A percentile compares a stretch with the other conserved stretches of the same genome.
Evolutionary conservation across 1,140 invertebrate species (phyloP).

Genomic region (Drosophila burlai): DNA sequence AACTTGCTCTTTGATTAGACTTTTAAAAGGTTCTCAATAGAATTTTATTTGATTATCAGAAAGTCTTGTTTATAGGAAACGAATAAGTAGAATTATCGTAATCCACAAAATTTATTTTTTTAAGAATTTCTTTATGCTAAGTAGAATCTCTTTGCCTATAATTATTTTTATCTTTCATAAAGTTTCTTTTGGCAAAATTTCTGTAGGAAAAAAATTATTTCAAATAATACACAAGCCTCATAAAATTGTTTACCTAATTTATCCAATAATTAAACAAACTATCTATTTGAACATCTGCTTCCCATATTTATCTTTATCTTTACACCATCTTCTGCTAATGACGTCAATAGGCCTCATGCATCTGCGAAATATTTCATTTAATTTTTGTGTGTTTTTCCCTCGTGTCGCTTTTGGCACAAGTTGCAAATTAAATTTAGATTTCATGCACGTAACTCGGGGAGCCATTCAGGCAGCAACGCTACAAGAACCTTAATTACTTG

Average conservation of each 20-base stretch:
- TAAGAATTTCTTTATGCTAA: neutral
- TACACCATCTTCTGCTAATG: slow-evolving; percentile 36
- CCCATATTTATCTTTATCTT: neutral
- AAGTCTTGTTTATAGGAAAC: neutral
- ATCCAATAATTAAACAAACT: slow-evolving; percentile 3
- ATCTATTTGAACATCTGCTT: slow-evolving; percentile 11
- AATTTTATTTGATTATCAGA: neutral
- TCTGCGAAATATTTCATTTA: slow-evolving; percentile 41
- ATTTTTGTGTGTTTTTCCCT: slow-evolving; percentile 23
- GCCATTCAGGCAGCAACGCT: slow-evolving; percentile 37
- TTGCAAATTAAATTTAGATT: slow-evolving; percentile 83
- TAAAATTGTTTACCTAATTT: neutral
- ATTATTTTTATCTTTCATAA: neutral
- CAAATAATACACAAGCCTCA: neutral
- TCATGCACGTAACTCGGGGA: slow-evolving; percentile 67
- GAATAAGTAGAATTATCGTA: no score
- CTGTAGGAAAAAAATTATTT: no score
- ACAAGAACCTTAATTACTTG: slow-evolving; percentile 71
- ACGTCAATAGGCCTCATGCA: slow-evolving; percentile 59
- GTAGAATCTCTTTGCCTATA: neutral
- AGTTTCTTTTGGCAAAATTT: neutral
- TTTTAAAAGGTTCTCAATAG: neutral
- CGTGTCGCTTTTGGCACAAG: slow-evolving; percentile 66
- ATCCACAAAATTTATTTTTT: neutral
- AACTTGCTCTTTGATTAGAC: neutral